Evolutionary conservation across 2,888 invertebrate genomes (phyloP).

Genomic region (Siphonodentalium dalli): DNA sequence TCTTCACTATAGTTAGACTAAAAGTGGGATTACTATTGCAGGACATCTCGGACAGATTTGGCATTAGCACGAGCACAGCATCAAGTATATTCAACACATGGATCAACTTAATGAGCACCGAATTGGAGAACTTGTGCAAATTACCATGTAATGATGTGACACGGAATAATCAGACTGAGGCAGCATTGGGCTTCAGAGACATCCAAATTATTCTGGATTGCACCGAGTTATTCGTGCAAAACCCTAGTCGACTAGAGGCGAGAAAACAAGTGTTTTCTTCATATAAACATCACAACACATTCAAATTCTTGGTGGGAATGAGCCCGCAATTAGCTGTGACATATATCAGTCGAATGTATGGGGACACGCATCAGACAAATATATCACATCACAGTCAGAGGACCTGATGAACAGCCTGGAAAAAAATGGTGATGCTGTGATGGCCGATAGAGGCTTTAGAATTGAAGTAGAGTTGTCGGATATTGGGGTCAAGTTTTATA

Average conservation of each 20-base stretch:
- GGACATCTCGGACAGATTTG: too few relatives aligned
- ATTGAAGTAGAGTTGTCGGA: constrained; percentile 7
- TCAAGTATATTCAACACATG: constrained; percentile 6
- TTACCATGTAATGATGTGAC: constrained; percentile 1
- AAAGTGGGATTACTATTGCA: too few relatives aligned
- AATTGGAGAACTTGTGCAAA: constrained; percentile 12
- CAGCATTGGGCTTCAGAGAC: constrained; percentile 1
- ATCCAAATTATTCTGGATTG: constrained; percentile 19
- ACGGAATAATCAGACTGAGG: constrained; percentile 6
- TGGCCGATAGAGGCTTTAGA: constrained; percentile 22
- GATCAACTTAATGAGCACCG: constrained; percentile 14
- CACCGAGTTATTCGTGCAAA: constrained; percentile 13
- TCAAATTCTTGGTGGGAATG: constrained; percentile 22
- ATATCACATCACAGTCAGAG: constrained; percentile 11
- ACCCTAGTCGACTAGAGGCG: constrained; percentile 12
- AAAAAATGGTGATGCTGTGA: constrained; percentile 12
- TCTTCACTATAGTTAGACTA: too few relatives aligned
- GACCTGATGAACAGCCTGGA: constrained; percentile 4
- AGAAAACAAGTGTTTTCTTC: constrained; percentile 14
- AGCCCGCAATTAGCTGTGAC: constrained; percentile 19
- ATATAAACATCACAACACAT: constrained; percentile 21
- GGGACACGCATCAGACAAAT: constrained; percentile 23
- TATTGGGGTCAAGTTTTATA: constrained; percentile 17
- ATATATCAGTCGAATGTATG: constrained; percentile 22
- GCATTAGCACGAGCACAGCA: neutral